Conservation (phyloP, 53 echinoderm and acorn worm genomes). For the Henricia sp. region DNA sequence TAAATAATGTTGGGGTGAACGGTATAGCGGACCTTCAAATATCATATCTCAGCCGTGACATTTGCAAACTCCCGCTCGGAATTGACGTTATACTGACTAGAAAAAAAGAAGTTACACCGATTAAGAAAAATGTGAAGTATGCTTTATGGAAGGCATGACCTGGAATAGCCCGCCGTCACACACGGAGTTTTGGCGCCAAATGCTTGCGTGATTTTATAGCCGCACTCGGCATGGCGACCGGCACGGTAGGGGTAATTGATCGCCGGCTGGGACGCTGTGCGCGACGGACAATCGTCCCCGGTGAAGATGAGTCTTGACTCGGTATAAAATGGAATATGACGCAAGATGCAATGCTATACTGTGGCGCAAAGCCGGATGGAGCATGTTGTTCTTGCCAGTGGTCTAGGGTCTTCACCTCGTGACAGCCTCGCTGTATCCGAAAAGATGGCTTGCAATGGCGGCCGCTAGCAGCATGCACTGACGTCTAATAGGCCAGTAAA, state of each 20-base stretch:
- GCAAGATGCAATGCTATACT: slow-evolving; percentile 8
- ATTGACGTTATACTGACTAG: slow-evolving; percentile 47
- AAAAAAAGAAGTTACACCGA: slow-evolving; percentile 14
- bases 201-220: slow-evolving; percentile 34
- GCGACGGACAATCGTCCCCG: slow-evolving; percentile 7
- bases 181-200: not conserved
- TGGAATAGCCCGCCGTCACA: slow-evolving; percentile 4
- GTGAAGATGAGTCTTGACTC: not conserved
- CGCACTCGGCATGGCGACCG: slow-evolving; percentile 31
- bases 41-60: slow-evolving; percentile 3
- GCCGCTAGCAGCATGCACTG: not conserved
- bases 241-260: slow-evolving; percentile 33
- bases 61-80: slow-evolving; percentile 19
- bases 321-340: slow-evolving; percentile 37
- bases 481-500: too few relatives aligned
- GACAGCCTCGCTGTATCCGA: slow-evolving; percentile 11
- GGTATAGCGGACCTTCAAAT: not conserved
- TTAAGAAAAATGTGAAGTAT: slow-evolving; percentile 48
- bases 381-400: not conserved
- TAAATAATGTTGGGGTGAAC: not conserved
- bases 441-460: slow-evolving; percentile 3
- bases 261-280: slow-evolving; percentile 41
- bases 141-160: not conserved
- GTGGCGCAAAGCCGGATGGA: not conserved
- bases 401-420: slow-evolving; percentile 2